These are phyloP conservation scores for Epizoanthus ramosus DNA, from an alignment of 92 coral and sea anemone genomes.

Conservation along the genomic window DNA sequence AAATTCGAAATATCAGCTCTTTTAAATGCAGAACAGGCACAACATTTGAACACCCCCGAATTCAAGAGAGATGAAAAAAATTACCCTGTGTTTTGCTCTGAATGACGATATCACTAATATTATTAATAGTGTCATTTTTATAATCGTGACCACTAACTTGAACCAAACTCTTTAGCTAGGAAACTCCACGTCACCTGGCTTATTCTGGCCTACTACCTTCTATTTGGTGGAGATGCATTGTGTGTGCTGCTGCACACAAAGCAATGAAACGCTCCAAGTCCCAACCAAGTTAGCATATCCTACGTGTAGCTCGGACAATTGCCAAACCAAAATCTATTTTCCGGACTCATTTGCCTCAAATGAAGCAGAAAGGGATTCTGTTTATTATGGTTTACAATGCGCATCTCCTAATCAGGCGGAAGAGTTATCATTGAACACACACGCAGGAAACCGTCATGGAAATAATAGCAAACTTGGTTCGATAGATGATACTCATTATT, in stretches of 20 bases:
- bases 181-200: conserved; percentile 3
- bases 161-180: background rate
- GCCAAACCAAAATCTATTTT: conserved; percentile 24
- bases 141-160: conserved; percentile 30
- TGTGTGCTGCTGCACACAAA: background rate
- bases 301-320: conserved; percentile 4
- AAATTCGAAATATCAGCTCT: no score
- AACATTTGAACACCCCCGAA: background rate
- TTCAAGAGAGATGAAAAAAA: conserved; percentile 9
- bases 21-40: background rate
- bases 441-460: background rate
- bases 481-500: background rate
- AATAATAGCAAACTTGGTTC: background rate
- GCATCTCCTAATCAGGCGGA: background rate
- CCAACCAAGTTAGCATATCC: conserved; percentile 16
- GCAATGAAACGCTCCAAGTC: conserved; percentile 11
- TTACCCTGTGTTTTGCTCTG: background rate
- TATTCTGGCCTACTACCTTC: no score
- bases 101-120: conserved; percentile 10
- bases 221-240: background rate
- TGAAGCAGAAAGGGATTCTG: background rate
- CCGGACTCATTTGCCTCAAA: conserved; percentile 23
- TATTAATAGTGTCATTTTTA: background rate
- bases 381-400: background rate
- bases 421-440: background rate